Evolutionary conservation across 1,140 invertebrate species (phyloP).

Genomic region (Bombus superbus): DNA sequence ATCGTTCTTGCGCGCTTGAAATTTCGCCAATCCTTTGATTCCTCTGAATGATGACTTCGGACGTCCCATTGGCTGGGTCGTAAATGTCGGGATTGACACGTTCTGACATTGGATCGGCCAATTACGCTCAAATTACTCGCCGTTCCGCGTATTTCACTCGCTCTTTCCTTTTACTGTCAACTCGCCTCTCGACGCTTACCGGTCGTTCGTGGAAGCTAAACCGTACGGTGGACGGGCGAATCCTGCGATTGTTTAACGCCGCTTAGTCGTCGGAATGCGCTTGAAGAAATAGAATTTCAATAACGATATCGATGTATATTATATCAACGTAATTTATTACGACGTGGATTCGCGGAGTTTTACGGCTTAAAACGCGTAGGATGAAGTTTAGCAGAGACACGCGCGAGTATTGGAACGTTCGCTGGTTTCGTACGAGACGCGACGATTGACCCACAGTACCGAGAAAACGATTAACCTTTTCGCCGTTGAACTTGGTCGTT

Average conservation of each 20-base stretch:
- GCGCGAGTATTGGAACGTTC: no score
- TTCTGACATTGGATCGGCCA: background rate
- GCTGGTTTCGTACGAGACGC: no score
- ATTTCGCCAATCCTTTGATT: background rate
- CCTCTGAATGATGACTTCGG: background rate
- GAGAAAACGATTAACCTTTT: no score
- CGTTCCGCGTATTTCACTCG: background rate
- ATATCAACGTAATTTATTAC: no score
- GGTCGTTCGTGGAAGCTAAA: background rate
- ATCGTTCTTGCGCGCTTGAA: background rate
- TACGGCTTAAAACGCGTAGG: no score
- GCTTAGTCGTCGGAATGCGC: background rate
- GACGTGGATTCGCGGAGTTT: no score
- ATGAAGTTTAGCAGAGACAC: no score
- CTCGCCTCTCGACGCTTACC: no score
- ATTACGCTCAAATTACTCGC: background rate
- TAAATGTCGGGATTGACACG: background rate
- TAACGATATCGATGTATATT: no score
- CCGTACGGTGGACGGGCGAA: background rate
- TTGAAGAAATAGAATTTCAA: no score
- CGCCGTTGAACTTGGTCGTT: no score
- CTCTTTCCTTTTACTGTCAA: background rate
- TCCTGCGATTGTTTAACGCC: background rate
- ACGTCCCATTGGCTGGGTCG: background rate
- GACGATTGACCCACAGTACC: no score